Evolutionary conservation across 2,888 invertebrate species (phyloP).

Genomic region (Mesorhabditis spiculigera): DNA sequence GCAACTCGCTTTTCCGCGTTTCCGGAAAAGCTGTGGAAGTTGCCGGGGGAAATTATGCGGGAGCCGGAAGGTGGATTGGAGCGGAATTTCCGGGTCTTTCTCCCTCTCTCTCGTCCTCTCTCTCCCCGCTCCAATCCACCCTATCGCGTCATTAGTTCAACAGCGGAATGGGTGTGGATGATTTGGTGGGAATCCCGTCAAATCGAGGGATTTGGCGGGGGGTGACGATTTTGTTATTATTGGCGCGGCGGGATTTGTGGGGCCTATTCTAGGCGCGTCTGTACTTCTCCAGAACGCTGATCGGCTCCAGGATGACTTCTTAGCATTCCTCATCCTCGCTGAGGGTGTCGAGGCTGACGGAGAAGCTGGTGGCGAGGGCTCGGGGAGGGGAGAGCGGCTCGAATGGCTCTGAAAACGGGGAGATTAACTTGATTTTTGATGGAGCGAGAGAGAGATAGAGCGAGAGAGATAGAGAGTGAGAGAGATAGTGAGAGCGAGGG

Average conservation of each 20-base stretch:
- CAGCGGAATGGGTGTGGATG: background rate
- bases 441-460: no score
- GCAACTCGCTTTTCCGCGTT: no score
- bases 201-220: background rate
- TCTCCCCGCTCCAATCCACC: no score
- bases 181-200: background rate
- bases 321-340: background rate
- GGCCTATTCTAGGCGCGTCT: background rate
- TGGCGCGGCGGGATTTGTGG: background rate
- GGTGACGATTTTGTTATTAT: background rate
- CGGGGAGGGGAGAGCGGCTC: background rate
- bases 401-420: background rate
- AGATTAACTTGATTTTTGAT: background rate
- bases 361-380: background rate
- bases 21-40: no score
- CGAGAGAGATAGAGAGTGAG: no score
- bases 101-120: no score
- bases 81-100: no score
- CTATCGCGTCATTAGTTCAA: background rate
- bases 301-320: background rate
- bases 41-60: no score
- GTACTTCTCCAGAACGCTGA: background rate
- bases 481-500: no score
- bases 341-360: background rate
- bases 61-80: no score